Evolutionary conservation across 2,888 invertebrate species (phyloP).

Genomic region (Actias luna): DNA sequence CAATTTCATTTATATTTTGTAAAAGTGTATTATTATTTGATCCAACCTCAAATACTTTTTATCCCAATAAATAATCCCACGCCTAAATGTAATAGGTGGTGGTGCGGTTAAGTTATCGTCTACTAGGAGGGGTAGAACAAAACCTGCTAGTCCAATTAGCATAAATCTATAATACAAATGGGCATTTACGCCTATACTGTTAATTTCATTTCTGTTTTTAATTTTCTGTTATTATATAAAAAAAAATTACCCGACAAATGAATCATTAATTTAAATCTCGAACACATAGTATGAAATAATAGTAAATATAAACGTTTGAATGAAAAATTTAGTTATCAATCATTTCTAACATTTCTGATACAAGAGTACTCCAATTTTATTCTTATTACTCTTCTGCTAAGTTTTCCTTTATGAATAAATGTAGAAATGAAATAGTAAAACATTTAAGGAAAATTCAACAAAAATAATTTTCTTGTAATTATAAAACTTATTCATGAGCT

Average conservation of each 20-base stretch:
- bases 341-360: neutral
- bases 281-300: neutral
- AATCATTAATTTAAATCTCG: neutral
- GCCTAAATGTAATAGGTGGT: too few relatives aligned
- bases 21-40: too few relatives aligned
- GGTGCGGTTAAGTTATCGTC: too few relatives aligned
- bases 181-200: too few relatives aligned
- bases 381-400: neutral
- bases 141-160: too few relatives aligned
- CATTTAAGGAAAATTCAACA: neutral
- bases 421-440: neutral
- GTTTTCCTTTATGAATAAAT: slow-evolving; percentile 1
- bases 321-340: neutral
- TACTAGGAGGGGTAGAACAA: too few relatives aligned
- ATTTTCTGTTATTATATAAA: neutral
- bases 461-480: neutral
- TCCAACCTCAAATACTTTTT: too few relatives aligned
- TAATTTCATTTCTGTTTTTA: too few relatives aligned
- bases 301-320: neutral
- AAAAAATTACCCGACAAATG: neutral
- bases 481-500: neutral
- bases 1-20: too few relatives aligned
- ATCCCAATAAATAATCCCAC: too few relatives aligned
- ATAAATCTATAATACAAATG: too few relatives aligned
- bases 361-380: neutral